phyloP scores from a whole-genome alignment of 1,140 invertebrate genomes.

The Liolophura sinensis region DNA sequence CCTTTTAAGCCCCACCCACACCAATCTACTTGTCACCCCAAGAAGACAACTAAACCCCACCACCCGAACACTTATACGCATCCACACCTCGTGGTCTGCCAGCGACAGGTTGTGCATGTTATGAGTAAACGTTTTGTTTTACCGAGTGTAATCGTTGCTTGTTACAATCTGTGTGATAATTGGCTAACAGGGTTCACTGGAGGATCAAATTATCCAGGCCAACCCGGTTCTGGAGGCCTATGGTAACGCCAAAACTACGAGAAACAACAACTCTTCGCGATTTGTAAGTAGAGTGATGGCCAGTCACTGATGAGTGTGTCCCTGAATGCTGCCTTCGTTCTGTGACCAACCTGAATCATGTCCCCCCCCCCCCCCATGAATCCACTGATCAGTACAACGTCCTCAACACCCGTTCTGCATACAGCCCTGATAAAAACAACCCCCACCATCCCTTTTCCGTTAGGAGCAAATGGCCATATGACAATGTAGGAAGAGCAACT shows the following conservation, averaged over 20 bases:
- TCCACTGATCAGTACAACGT: background rate
- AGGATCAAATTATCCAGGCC: slow-evolving; percentile 66
- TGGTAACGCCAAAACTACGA: slow-evolving; percentile 64
- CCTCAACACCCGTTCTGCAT: background rate
- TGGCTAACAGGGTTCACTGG: slow-evolving; percentile 55
- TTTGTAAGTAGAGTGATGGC: slow-evolving; percentile 48
- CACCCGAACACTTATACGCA: no score
- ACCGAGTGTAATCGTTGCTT: background rate
- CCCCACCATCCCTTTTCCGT: no score
- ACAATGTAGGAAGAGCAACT: no score
- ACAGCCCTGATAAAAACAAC: background rate
- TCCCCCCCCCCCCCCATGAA: background rate
- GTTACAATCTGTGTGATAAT: background rate
- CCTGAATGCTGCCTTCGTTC: background rate
- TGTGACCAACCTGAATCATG: background rate
- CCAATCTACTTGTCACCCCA: no score
- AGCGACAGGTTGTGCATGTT: background rate
- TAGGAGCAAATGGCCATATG: no score
- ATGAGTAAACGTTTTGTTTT: background rate
- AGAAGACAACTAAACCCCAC: no score
- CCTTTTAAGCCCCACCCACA: no score
- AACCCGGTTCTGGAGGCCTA: slow-evolving; percentile 63
- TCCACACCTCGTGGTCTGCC: background rate
- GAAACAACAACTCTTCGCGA: slow-evolving; percentile 66
- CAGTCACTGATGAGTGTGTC: background rate